phyloP scores from a whole-genome alignment of 1,140 invertebrate species.

The Leptopilina clavipes region DNA sequence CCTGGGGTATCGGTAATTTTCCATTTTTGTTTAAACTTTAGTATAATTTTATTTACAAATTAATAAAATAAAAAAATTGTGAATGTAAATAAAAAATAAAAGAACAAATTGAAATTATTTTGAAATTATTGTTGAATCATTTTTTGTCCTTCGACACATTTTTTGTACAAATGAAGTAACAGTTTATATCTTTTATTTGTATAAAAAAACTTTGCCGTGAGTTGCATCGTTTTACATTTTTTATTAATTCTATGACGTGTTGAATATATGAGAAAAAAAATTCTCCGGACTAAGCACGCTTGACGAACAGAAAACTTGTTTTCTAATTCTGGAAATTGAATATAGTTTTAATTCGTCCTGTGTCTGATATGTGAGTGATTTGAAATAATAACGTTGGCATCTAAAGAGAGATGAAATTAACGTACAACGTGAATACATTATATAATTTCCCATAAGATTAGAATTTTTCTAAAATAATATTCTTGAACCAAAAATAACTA shows the following conservation, averaged over 20 bases:
- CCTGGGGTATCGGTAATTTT: too few species aligned
- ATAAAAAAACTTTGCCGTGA: not conserved
- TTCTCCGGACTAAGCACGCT: not conserved
- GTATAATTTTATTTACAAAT: too few species aligned
- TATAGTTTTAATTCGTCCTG: slow-evolving; percentile 4
- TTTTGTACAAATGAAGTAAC: not conserved
- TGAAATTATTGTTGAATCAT: not conserved
- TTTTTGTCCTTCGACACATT: not conserved
- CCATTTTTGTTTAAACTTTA: too few species aligned
- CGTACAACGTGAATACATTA: not conserved
- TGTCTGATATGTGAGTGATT: not conserved
- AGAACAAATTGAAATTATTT: not conserved
- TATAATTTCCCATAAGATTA: not conserved
- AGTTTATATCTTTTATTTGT: not conserved
- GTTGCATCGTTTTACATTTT: not conserved
- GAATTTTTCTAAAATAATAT: not conserved
- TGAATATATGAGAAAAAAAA: slow-evolving; percentile 25
- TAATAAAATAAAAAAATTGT: too few species aligned
- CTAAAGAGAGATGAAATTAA: not conserved
- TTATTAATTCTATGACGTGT: slow-evolving; percentile 3
- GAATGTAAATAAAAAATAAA: not conserved
- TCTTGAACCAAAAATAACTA: too few species aligned
- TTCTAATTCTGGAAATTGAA: slow-evolving; percentile 39
- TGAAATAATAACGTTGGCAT: not conserved
- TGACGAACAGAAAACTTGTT: slow-evolving; percentile 42